Evolutionary conservation across 1,140 invertebrate species (phyloP), one percentile per base, ranked within the genome.

Genomic region (Brachionus sp.): DNA sequence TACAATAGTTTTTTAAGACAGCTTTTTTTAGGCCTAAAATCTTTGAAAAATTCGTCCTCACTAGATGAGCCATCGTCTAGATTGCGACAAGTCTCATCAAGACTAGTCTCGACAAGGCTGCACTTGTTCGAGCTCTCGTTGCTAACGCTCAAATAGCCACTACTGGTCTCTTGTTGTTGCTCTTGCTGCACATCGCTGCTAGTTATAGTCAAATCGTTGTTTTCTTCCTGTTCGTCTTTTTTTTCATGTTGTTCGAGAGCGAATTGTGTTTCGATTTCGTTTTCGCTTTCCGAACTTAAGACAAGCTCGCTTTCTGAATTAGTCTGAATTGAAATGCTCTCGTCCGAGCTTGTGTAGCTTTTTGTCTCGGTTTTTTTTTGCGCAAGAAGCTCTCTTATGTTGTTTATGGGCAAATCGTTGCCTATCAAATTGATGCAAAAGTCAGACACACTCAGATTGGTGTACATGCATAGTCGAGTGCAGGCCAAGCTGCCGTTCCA

Each of bases 21-120:
- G 33, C 70, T 75, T n/a, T 75, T 75, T 33, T 75, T 75, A 5
- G 70, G 70, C 19, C 23, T 75, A 23, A 75, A 75, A 23, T 75
- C 70, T 25, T 75, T 75, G 39, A 75, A 75, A 23, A 75, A 12
- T 5, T 75, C 70, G 6, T 75, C 70, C 7, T 75, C 70, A 35
- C 66, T 37, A 6, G 66, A 70, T 12, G 35, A 37, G 5, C n/a
- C 29, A 37, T 37, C 35, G 33, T 70, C 66, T 33, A 39, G 37
- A 39, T 70, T 42, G 19, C 66, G 66, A 25, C 66, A 70, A 6
- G 66, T 70, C 35, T 70, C 66, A 33, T 70, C 66, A 1, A 42
- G 19, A 2, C 16, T 39, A 0, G 16, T 16, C 7, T 70, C 37
- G 4, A 7, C 13, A 10, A 39, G 0, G 7, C 37, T n/a, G 10